These are phyloP conservation scores for Simalia tracyae DNA, from an alignment of 2,797 vertebrate genomes.

Conservation along the genomic window DNA sequence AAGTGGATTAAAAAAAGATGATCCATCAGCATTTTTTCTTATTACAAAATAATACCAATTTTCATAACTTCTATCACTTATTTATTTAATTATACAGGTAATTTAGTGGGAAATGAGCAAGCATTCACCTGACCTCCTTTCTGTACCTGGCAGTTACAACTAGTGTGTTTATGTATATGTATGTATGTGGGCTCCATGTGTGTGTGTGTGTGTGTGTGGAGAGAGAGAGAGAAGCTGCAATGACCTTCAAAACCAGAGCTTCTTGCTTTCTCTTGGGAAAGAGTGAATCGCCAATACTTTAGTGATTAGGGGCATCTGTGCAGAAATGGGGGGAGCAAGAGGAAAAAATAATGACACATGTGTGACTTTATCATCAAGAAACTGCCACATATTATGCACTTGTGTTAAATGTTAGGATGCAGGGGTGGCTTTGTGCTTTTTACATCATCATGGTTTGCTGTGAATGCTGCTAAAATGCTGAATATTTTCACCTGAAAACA, in stretches of 20 bases:
- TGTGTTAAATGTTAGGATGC: not conserved
- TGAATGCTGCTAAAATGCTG: not conserved
- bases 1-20: not conserved
- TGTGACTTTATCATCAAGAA: not conserved
- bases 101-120: not conserved
- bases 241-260: not conserved
- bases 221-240: too few relatives aligned
- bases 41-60: not conserved
- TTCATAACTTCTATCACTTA: not conserved
- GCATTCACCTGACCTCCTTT: not conserved
- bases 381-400: not conserved
- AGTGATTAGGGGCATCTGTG: not conserved
- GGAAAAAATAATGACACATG: not conserved
- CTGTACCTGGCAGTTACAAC: not conserved
- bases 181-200: too few relatives aligned
- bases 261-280: not conserved
- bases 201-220: too few relatives aligned
- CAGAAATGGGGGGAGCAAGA: not conserved
- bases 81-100: not conserved
- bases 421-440: not conserved
- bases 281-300: not conserved
- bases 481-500: not conserved
- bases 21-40: not conserved
- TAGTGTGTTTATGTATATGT: not conserved
- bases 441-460: not conserved